These are phyloP conservation scores for Canis aureus DNA, from an alignment of 2,113 vertebrate genomes.

Conservation along the genomic window DNA sequence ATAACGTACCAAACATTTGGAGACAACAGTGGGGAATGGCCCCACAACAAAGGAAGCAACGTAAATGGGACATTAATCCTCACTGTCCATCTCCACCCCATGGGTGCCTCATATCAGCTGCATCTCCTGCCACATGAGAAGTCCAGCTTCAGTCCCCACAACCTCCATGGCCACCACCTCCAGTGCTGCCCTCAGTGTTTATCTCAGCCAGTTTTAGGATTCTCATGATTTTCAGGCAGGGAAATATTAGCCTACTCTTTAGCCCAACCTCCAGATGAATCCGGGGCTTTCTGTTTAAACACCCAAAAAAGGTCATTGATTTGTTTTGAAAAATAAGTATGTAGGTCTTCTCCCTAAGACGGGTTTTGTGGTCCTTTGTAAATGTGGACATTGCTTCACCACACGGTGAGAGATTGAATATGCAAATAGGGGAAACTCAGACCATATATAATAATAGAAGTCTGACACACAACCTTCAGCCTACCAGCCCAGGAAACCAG, in stretches of 20 bases:
- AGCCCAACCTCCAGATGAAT: background rate
- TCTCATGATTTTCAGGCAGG: background rate
- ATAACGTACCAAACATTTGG: background rate
- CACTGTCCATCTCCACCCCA: background rate
- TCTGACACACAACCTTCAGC: background rate
- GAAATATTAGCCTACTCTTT: background rate
- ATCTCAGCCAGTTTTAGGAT: background rate
- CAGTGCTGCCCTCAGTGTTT: no score
- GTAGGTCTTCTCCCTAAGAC: background rate
- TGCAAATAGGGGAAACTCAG: background rate
- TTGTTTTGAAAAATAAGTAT: background rate
- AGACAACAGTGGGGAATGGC: background rate
- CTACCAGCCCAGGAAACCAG: background rate
- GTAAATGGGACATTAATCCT: no score
- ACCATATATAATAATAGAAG: no score
- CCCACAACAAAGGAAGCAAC: background rate
- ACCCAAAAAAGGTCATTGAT: background rate
- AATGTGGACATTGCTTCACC: background rate
- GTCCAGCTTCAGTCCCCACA: background rate
- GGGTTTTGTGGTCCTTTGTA: background rate
- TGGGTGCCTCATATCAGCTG: background rate
- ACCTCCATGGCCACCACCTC: no score
- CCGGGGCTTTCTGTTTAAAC: background rate
- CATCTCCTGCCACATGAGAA: no score
- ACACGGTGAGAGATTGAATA: background rate